These are phyloP conservation scores for Anolis sagrei DNA, from an alignment of 2,113 vertebrate species.

Conservation along the genomic window DNA sequence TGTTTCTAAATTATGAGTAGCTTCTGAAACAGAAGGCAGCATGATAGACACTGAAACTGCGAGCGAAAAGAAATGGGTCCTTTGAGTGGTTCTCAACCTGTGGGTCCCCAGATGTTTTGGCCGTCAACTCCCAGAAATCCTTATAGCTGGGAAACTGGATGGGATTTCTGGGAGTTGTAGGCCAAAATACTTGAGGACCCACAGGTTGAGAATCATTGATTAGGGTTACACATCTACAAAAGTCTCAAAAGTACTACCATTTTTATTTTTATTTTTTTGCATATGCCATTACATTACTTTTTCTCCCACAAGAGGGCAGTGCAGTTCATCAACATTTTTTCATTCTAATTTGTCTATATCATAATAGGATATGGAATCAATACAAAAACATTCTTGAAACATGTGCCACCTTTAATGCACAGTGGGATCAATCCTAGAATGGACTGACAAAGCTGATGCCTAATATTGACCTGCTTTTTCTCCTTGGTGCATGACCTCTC, in stretches of 20 bases:
- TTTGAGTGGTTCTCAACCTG: no score
- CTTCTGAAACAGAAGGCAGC: background rate
- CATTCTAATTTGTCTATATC: background rate
- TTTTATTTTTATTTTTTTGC: no score
- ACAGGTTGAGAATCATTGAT: no score
- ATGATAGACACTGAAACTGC: no score
- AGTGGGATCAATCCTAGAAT: background rate
- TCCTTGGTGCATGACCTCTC: background rate
- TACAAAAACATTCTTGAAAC: background rate
- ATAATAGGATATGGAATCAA: background rate
- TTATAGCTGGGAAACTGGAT: no score
- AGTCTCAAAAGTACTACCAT: no score
- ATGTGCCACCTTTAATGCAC: background rate
- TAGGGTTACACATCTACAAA: no score
- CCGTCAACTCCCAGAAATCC: no score
- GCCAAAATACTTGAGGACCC: no score
- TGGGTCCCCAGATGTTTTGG: no score
- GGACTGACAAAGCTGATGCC: background rate
- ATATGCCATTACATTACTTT: background rate
- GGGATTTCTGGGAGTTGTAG: no score
- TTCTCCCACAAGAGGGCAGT: constrained; percentile 64
- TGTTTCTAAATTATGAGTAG: background rate
- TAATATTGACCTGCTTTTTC: background rate
- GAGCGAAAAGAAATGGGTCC: background rate
- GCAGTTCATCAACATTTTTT: background rate